phyloP scores from a whole-genome alignment of 1,140 invertebrate genomes.

The Zaprionus africanus region DNA sequence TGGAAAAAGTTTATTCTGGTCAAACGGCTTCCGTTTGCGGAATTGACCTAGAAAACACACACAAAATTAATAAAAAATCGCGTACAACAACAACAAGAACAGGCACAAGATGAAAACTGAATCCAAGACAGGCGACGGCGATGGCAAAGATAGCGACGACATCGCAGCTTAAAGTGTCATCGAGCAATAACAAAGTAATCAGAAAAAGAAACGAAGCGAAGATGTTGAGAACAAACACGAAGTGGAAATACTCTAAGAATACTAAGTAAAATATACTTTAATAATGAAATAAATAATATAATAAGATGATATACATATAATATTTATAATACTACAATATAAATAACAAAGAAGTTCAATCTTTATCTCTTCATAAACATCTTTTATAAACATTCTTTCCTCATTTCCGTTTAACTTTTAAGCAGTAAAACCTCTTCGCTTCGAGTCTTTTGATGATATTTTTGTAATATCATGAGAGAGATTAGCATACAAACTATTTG shows the following conservation, averaged over 20 bases:
- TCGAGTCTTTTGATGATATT: background rate
- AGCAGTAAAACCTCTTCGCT: background rate
- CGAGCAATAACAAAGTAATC: slow-evolving; percentile 49
- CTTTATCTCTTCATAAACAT: background rate
- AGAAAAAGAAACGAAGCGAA: slow-evolving; percentile 27
- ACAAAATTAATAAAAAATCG: slow-evolving; percentile 70
- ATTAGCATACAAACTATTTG: slow-evolving; percentile 3
- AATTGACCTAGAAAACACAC: slow-evolving; percentile 76
- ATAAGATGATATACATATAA: too few relatives aligned
- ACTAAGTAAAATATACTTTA: background rate
- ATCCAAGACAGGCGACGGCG: slow-evolving; percentile 23
- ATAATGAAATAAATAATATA: too few relatives aligned
- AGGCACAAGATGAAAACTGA: slow-evolving; percentile 19
- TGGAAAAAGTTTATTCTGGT: slow-evolving; percentile 76
- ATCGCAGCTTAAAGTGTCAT: slow-evolving; percentile 48
- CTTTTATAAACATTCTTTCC: background rate
- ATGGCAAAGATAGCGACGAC: slow-evolving; percentile 20
- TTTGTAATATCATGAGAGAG: background rate
- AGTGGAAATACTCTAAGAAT: slow-evolving; percentile 23
- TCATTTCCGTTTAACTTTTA: background rate
- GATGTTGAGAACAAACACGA: slow-evolving; percentile 2
- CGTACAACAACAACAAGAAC: slow-evolving; percentile 12
- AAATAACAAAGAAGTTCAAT: background rate
- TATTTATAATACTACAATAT: too few relatives aligned
- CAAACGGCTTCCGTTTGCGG: slow-evolving; percentile 72